Evolutionary conservation across 92 coral and sea anemone genomes (phyloP), one percentile per base, ranked within the genome.

Genomic region (Chrysogorgia sp.): DNA sequence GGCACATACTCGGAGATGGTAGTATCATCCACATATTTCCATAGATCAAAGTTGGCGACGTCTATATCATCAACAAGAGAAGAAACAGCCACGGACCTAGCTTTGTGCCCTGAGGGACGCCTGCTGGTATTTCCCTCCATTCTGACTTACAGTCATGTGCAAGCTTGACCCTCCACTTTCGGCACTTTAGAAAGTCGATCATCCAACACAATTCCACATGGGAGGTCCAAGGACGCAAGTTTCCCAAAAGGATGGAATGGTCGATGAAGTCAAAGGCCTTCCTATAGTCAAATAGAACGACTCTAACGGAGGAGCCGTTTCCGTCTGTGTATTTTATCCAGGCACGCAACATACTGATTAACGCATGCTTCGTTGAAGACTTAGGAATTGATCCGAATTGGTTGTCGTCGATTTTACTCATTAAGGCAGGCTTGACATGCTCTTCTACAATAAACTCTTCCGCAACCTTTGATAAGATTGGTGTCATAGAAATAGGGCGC

Each of bases 101-200:
- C 40, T 80, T 69, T n/a, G 84, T 67, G 25, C 84, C 78, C 66
- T 80, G 84, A 20, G 84, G 78, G 24, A 80, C 78, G 12, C 78
- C 78, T 32, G 78, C 77, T 67, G 77, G 84, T 22, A 80, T 64
- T 24, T 30, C 58, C 33, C 69, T 75, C 84, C 84, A 68, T 58
- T 80, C 68, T 23, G 84, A 80, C 25, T 52, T 65, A 32, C 84
- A 80, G 32, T 80, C 77, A 22, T 45, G 41, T 5, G 58, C 63
- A 15, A 71, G 63, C 37, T 71, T 71, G 15, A 71, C 77, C 29
- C 77, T 45, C 28, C n/a, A n/a, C n/a, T n/a, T n/a, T n/a, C n/a
- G n/a, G n/a, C n/a, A n/a, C n/a, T n/a, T n/a, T n/a, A n/a, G n/a
- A n/a, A n/a, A n/a, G n/a, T n/a, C n/a, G n/a, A n/a, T n/a, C n/a